Conservation (phyloP, 2,797 vertebrate genomes). For the Lophius americanus region DNA sequence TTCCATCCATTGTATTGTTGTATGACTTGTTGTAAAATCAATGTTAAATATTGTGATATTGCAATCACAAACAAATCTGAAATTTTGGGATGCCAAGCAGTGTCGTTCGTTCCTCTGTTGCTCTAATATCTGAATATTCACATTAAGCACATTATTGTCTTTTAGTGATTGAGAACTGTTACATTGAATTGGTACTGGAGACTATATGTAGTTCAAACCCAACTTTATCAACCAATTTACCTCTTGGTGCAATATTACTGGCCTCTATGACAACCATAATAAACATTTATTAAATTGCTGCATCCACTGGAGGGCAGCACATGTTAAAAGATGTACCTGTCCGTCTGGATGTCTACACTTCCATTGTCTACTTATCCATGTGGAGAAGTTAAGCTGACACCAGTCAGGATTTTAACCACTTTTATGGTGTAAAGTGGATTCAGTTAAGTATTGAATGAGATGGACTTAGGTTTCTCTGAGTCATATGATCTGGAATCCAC, state of each 20-base stretch:
- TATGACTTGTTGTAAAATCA: conserved; percentile 9
- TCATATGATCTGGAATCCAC: conserved; percentile 10
- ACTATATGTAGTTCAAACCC: background rate
- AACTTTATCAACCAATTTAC: background rate
- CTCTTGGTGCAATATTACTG: background rate
- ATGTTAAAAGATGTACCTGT: background rate
- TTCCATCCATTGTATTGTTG: background rate
- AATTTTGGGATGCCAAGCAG: background rate
- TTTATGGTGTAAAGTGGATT: conserved; percentile 22
- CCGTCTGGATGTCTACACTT: background rate
- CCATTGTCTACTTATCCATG: no score
- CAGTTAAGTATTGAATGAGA: conserved; percentile 19
- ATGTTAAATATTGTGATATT: conserved; percentile 17
- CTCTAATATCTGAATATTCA: background rate
- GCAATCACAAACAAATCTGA: background rate
- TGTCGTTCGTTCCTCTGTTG: background rate
- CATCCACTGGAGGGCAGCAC: conserved; percentile 61
- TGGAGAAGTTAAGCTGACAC: conserved; percentile 24
- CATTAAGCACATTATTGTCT: background rate
- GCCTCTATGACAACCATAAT: background rate
- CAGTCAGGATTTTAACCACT: conserved; percentile 7
- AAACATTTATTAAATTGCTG: background rate
- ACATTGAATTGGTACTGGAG: background rate
- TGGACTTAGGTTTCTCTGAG: conserved; percentile 11
- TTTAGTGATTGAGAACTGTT: background rate